A percentile compares a stretch with the other conserved stretches of the same genome.
Evolutionary conservation across 2,797 vertebrate species (phyloP).

Genomic region (Acropternis orthonyx): DNA sequence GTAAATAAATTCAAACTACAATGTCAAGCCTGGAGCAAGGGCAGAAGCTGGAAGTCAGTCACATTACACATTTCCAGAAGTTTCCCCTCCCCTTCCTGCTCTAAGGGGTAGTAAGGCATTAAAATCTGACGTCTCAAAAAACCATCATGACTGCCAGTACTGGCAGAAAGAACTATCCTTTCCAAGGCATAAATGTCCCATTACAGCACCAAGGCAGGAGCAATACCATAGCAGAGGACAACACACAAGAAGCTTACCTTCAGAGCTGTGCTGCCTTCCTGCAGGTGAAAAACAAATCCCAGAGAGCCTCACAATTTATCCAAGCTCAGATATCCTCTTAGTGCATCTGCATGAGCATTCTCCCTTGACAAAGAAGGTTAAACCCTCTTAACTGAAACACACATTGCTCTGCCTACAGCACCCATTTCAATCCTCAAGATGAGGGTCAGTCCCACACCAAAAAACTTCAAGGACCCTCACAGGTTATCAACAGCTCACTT

Average conservation of each 20-base stretch:
- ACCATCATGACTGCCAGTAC: fast-evolving
- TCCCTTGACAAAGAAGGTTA: neutral
- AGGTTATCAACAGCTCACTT: neutral
- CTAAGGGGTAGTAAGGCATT: neutral
- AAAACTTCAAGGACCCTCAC: neutral
- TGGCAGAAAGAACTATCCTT: neutral
- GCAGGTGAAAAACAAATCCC: neutral
- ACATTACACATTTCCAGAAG: neutral
- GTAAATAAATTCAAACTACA: constrained; percentile 3
- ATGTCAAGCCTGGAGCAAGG: constrained; percentile 4
- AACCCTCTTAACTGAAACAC: neutral
- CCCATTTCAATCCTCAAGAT: neutral
- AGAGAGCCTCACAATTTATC: neutral
- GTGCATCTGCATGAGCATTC: neutral
- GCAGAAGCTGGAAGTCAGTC: constrained; percentile 11
- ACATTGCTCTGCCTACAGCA: neutral
- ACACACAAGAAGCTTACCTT: neutral
- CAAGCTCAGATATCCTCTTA: neutral
- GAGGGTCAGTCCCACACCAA: neutral
- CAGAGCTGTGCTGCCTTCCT: neutral
- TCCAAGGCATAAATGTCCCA: neutral
- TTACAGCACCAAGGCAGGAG: neutral
- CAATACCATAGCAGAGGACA: neutral
- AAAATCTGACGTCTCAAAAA: neutral
- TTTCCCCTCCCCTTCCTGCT: neutral